phyloP scores from a whole-genome alignment of 2,797 vertebrate species.

The Coranthus polyacanthus region DNA sequence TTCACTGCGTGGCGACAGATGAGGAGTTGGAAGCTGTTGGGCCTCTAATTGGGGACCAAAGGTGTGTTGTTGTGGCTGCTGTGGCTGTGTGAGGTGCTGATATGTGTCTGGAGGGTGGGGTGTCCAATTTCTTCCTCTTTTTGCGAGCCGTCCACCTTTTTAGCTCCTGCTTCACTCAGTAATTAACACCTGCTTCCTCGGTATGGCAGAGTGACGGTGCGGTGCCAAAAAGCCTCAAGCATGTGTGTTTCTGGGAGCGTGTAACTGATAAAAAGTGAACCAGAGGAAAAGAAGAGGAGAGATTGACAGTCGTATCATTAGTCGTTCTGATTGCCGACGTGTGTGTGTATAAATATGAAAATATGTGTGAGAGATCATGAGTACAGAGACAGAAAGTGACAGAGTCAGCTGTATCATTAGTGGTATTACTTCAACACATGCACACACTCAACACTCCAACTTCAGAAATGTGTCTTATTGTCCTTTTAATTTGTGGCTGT shows the following conservation, averaged over 20 bases:
- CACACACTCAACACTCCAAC: constrained; percentile 21
- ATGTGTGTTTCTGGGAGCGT: constrained; percentile 12
- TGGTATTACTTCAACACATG: constrained; percentile 38
- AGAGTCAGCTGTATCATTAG: constrained; percentile 57
- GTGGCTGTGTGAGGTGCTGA: constrained; percentile 51
- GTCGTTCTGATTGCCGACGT: constrained; percentile 38
- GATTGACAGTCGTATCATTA: constrained; percentile 52
- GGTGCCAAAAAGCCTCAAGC: constrained; percentile 50
- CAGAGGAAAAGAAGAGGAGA: background rate
- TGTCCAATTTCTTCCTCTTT: constrained; percentile 60
- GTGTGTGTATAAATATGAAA: constrained; percentile 46
- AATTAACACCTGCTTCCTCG: constrained; percentile 83
- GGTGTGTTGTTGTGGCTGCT: constrained; percentile 78
- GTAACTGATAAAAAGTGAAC: background rate
- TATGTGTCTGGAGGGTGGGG: constrained; percentile 5
- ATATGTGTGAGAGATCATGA: constrained; percentile 5
- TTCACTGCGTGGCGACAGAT: constrained; percentile 48
- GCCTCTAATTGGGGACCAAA: constrained; percentile 79
- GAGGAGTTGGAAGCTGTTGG: constrained; percentile 38
- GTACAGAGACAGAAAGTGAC: constrained; percentile 11
- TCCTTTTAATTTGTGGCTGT: constrained; percentile 38
- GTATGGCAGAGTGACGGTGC: constrained; percentile 59
- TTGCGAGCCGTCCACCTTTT: constrained; percentile 70
- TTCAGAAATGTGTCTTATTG: constrained; percentile 45
- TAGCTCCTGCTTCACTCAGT: constrained; percentile 71